Base-by-base conservation (phyloP, 1,140 invertebrate genomes). In the Wiebesia pumilae region DNA sequence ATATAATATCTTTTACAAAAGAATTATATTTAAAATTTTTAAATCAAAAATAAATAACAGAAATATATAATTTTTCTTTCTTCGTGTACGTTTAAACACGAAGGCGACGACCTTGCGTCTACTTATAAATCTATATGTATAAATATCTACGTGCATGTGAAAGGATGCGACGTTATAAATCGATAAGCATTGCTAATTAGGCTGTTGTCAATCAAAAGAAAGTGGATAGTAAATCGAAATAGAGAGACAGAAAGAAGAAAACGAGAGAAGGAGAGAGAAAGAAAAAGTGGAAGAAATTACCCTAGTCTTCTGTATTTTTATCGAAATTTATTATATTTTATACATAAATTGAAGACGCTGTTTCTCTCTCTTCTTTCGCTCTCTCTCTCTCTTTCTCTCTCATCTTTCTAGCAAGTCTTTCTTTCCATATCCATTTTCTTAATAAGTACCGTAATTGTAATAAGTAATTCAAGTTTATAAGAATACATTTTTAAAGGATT, bases 151-250 rank as follows among this genome's bases (percentile, higher is more conserved):
- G 7, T 54, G 3, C 10, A 7, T 54, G 7, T 54, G 3, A 35
- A 7, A 69, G 10, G 19, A 33, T 14, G 14, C 4, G 16, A 35
- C 14, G 35, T 30, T 35, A n/a, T 30, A 47, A 69, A 82, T 82
- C 80, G 80, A 82, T 82, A 43, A 40, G 6, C 43, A 51, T 71
- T 27, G 54, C 62, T 82, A 82, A 69, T 82, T 82, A 82, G n/a
- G 62, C 80, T 82, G 65, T 51, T 35, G 80, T 30, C 47, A 71
- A n/a, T 69, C 33, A 71, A 81, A 47, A 62, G 43, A 47, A 12
- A 7, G 43, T 62, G 24, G 9, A 7, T 16, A 47, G n/a, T n/a
- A n/a, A n/a, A n/a, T n/a, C n/a, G n/a, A n/a, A n/a, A n/a, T n/a
- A n/a, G n/a, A n/a, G n/a, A 43, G 40, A 27, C 30, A 47, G 6